Base-by-base conservation (phyloP, 2,113 vertebrate species). In the Scomber japonicus region DNA sequence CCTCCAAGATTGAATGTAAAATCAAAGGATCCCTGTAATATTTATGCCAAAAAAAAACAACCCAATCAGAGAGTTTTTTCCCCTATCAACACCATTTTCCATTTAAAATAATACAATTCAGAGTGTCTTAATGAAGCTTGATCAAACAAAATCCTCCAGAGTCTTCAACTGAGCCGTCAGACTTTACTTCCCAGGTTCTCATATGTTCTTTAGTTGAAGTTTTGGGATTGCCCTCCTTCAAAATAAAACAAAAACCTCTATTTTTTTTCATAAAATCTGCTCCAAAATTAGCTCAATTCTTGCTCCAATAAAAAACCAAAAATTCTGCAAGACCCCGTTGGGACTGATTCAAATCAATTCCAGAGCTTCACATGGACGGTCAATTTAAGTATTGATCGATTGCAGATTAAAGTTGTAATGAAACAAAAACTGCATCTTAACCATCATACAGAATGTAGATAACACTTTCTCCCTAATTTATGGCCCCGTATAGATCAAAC, bases 341-440 rank as follows among this genome's bases (percentile, higher is more conserved):
- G 46, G 9, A 69, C 53, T 21, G 49, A n/a, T 31, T 3, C 15
- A 13, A 35, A 57, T 71, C 59, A 2, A 2, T 35, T 46, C 21
- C 21, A 78, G 50, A 49, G 17, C 54, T 53, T 66, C 19, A 11
- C 51, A 17, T 9, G 30, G 15, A 46, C 15, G 4, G 30, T 62
- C 54, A 4, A 50, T 71, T 56, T 27, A 11, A 11, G 4, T n/a
- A 17, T 35, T 8, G 40, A 70, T 74, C 17, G 11, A 16, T 14
- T 14, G 24, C 31, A 15, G 30, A 69, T 65, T 60, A 75, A 71
- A 64, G 2, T 24, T 12, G 57, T 48, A 66, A 51, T 64, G 40
- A 79, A 82, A 69, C 31, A 64, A 72, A 84, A 71, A 71, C 15
- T 68, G 45, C 66, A 53, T 50, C 82, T 78, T 46, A 54, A 71